Evolutionary conservation across 1,140 invertebrate genomes (phyloP).

Genomic region (Scaptomyza pallida): DNA sequence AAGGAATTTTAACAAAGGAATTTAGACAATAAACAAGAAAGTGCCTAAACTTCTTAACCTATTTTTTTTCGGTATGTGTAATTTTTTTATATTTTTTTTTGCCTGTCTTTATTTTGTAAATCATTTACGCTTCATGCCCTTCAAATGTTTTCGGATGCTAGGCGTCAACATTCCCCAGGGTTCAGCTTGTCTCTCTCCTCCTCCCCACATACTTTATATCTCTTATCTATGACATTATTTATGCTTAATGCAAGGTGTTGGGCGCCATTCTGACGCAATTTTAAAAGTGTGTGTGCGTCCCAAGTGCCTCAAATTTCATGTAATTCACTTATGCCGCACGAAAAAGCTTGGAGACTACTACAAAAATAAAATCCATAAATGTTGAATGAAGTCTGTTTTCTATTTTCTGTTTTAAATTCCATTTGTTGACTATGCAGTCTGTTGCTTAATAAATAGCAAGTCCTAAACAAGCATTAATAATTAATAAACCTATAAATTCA

Average conservation of each 20-base stretch:
- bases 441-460: constrained; percentile 3
- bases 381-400: constrained; percentile 14
- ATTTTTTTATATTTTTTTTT: not conserved
- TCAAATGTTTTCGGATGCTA: constrained; percentile 52
- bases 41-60: too few relatives aligned
- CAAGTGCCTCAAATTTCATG: constrained; percentile 34
- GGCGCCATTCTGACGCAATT: constrained; percentile 27
- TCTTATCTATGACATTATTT: constrained; percentile 68
- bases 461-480: constrained; percentile 25
- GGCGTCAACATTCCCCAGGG: constrained; percentile 13
- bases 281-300: constrained; percentile 50
- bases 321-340: constrained; percentile 16
- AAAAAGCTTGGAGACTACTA: not conserved
- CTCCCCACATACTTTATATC: constrained; percentile 2
- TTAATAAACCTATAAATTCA: constrained; percentile 38
- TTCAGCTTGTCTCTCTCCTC: not conserved
- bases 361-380: constrained; percentile 25
- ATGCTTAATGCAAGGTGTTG: constrained; percentile 54
- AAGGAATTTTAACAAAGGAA: too few relatives aligned
- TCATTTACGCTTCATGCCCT: constrained; percentile 62
- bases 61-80: not conserved
- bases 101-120: constrained; percentile 37
- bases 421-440: not conserved
- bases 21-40: too few relatives aligned
- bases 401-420: not conserved